These are phyloP conservation scores for Rhinophrynus dorsalis DNA, from an alignment of 2,797 vertebrate species.

Conservation along the genomic window DNA sequence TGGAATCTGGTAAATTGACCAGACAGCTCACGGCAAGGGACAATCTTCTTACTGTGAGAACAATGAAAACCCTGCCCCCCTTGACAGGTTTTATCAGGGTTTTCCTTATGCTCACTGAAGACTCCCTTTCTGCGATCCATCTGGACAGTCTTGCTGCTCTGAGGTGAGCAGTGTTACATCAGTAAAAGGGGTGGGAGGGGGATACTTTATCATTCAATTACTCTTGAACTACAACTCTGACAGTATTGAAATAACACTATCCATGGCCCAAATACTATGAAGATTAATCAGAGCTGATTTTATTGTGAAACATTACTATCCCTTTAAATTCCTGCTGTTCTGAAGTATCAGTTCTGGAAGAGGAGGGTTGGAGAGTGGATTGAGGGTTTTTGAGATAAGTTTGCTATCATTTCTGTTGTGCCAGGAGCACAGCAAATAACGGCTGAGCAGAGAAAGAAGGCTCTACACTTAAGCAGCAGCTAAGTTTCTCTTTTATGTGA, in stretches of 20 bases:
- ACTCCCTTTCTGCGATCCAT: too few species aligned
- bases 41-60: too few species aligned
- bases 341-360: background rate
- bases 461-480: background rate
- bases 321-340: background rate
- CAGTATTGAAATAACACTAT: background rate
- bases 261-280: background rate
- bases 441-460: background rate
- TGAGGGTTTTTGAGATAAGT: background rate
- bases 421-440: background rate
- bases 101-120: too few species aligned
- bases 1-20: too few species aligned
- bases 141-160: too few species aligned
- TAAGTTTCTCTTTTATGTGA: slow-evolving; percentile 1
- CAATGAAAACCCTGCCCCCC: too few species aligned
- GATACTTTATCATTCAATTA: background rate
- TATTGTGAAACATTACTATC: background rate
- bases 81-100: too few species aligned
- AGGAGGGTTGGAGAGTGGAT: background rate
- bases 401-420: background rate
- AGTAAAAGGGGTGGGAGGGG: too few species aligned
- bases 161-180: too few species aligned
- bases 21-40: too few species aligned
- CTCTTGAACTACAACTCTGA: background rate
- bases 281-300: background rate